These are phyloP conservation scores for Erannis defoliaria DNA, from an alignment of 2,888 invertebrate species.

Conservation along the genomic window DNA sequence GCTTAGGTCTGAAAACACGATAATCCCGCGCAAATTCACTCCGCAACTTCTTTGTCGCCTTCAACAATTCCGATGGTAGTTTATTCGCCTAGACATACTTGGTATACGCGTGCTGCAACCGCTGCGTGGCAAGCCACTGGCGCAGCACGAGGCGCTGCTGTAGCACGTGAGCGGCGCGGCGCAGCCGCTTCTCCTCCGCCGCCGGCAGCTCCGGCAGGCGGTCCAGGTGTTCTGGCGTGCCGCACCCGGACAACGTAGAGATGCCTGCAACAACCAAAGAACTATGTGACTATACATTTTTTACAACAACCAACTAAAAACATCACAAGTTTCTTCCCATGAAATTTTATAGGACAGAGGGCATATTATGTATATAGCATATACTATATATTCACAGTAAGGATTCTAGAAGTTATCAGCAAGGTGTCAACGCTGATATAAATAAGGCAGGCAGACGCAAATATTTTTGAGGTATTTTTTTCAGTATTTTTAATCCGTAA, in stretches of 20 bases:
- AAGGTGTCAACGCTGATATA: too few species aligned
- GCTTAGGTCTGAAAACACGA: too few species aligned
- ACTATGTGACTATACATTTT: background rate
- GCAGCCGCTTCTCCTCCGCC: conserved; percentile 93
- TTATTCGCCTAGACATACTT: conserved; percentile 72
- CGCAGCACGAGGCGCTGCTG: conserved; percentile 94
- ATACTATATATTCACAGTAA: too few species aligned
- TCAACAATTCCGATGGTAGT: background rate
- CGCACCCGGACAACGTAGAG: conserved; percentile 93
- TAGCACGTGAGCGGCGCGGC: conserved; percentile 92
- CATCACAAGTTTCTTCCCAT: too few species aligned
- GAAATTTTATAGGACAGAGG: too few species aligned
- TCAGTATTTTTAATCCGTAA: too few species aligned
- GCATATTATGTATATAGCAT: too few species aligned
- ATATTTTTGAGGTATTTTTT: too few species aligned
- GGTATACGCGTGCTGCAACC: conserved; percentile 90
- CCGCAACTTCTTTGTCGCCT: too few species aligned
- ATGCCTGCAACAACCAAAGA: conserved; percentile 87
- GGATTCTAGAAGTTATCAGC: too few species aligned
- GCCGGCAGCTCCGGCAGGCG: conserved; percentile 93
- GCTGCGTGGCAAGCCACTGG: conserved; percentile 93
- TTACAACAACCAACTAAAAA: too few species aligned
- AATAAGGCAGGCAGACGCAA: too few species aligned
- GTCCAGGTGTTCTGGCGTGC: conserved; percentile 90
- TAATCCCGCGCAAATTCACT: background rate